Conservation (phyloP, 2,797 vertebrate genomes). For the Silurus lanzhouensis region DNA sequence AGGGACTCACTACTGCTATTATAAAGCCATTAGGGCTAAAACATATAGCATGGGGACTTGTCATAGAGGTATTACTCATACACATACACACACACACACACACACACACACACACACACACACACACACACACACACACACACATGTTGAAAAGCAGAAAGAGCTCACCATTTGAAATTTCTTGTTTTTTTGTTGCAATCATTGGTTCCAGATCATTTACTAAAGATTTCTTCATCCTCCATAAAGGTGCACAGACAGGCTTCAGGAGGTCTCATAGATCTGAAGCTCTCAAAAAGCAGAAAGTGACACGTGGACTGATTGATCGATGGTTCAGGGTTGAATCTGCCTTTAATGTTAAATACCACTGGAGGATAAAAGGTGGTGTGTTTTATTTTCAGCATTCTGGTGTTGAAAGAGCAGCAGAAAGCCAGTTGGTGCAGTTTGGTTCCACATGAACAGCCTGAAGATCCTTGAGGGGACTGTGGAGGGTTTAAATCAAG, state of each 20-base stretch:
- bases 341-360: constrained; percentile 47
- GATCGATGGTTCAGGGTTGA: constrained; percentile 17
- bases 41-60: neutral
- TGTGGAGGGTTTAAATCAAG: no score
- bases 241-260: neutral
- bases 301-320: neutral
- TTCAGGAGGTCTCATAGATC: neutral
- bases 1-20: neutral
- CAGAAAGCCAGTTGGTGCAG: neutral
- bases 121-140: neutral
- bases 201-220: neutral
- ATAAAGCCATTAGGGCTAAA: constrained; percentile 2
- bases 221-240: neutral
- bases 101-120: neutral
- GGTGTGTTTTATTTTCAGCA: constrained; percentile 39
- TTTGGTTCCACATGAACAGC: no score
- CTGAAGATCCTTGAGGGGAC: no score
- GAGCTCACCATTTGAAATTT: no score
- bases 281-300: constrained; percentile 4
- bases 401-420: constrained; percentile 41
- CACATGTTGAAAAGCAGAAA: neutral
- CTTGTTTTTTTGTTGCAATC: no score
- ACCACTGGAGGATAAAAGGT: constrained; percentile 42
- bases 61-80: neutral
- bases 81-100: neutral